Evolutionary conservation across 2,888 invertebrate genomes (phyloP).

Genomic region (Tuberolachnus salignus): DNA sequence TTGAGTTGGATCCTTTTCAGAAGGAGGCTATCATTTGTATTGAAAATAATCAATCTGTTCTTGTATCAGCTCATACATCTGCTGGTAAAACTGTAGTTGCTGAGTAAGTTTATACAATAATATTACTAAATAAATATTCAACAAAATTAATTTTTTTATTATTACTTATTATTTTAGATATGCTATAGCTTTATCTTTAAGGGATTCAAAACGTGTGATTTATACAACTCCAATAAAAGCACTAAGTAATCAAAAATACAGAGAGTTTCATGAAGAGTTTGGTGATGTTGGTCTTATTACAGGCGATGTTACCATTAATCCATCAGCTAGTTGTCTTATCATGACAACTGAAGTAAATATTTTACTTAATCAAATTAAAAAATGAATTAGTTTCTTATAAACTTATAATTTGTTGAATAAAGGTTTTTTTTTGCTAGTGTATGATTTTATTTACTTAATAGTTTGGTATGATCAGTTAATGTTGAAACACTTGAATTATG

Average conservation of each 20-base stretch:
- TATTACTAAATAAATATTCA: background rate
- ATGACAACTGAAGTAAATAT: constrained; percentile 95
- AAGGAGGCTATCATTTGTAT: constrained; percentile 95
- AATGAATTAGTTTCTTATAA: background rate
- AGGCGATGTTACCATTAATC: constrained; percentile 99
- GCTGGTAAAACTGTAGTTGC: constrained; percentile 99
- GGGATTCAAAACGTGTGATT: constrained; percentile 95
- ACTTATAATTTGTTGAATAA: no score
- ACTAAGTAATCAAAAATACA: constrained; percentile 97
- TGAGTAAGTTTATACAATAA: constrained; percentile 72
- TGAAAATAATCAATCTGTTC: constrained; percentile 96
- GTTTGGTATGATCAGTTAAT: no score
- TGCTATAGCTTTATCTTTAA: constrained; percentile 92
- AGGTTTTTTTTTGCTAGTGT: no score
- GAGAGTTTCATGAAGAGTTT: constrained; percentile 97
- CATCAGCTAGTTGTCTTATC: constrained; percentile 94
- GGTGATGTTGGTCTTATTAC: constrained; percentile 95
- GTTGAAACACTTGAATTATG: no score
- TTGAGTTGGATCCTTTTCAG: constrained; percentile 96
- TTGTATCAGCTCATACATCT: constrained; percentile 99
- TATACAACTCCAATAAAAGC: constrained; percentile 99
- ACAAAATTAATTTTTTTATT: background rate
- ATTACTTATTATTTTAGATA: constrained; percentile 67
- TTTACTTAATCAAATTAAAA: background rate
- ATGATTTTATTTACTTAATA: no score